phyloP scores from a whole-genome alignment of 2,888 invertebrate genomes.

The Dasypolia templi region DNA sequence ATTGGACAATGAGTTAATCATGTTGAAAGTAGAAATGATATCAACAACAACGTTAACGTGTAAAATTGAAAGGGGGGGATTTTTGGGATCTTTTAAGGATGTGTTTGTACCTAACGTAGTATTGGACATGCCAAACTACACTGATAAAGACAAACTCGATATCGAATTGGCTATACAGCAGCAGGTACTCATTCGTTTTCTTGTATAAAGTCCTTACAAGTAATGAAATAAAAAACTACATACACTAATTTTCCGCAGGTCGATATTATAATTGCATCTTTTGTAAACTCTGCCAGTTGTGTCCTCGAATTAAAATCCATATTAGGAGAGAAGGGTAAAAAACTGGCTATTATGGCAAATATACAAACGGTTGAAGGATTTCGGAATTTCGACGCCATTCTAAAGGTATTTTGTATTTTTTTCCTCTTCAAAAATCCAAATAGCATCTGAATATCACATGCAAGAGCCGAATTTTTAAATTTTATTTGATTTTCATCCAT shows the following conservation, averaged over 20 bases:
- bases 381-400: conserved; percentile 80
- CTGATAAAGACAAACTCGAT: conserved; percentile 80
- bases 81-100: conserved; percentile 83
- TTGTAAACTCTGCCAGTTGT: conserved; percentile 71
- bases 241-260: conserved; percentile 70
- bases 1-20: conserved; percentile 93
- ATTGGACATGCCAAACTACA: conserved; percentile 82
- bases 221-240: not conserved
- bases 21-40: conserved; percentile 92
- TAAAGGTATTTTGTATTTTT: conserved; percentile 71
- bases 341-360: conserved; percentile 82
- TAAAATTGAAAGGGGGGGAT: conserved; percentile 83
- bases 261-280: conserved; percentile 83
- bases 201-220: not conserved
- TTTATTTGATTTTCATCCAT: not conserved
- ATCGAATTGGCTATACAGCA: conserved; percentile 81
- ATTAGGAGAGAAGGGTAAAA: conserved; percentile 84
- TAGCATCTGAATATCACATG: not conserved
- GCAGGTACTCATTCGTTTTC: conserved; percentile 74
- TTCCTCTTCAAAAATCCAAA: not conserved
- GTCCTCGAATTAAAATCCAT: conserved; percentile 77
- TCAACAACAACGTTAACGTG: conserved; percentile 84
- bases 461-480: too few relatives aligned
- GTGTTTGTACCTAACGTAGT: conserved; percentile 84
- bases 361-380: conserved; percentile 84